Conservation (phyloP, 1,140 invertebrate genomes). For the Megalopta genalis region DNA sequence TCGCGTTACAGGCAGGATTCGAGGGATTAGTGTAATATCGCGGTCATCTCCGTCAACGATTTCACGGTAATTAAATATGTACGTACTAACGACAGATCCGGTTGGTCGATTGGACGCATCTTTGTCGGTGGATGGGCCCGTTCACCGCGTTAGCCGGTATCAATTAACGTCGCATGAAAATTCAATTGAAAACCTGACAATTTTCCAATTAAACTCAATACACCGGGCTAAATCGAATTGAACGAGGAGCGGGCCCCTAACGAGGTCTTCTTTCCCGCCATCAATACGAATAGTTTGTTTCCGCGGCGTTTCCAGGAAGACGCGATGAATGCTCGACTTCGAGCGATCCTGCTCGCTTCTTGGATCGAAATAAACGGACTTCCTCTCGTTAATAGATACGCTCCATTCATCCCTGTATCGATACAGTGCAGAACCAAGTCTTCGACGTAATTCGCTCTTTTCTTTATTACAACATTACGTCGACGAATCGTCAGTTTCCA, state of each 20-base stretch:
- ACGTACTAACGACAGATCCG: not conserved
- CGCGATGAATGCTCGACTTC: not conserved
- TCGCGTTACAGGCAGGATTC: no score
- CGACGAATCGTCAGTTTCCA: no score
- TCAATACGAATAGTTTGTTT: constrained; percentile 34
- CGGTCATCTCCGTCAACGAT: not conserved
- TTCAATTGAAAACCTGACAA: constrained; percentile 48
- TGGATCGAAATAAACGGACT: not conserved
- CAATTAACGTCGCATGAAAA: constrained; percentile 42
- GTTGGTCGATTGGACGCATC: not conserved
- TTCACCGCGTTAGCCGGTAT: not conserved
- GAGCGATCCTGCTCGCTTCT: not conserved
- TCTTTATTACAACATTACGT: no score
- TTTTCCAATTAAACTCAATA: constrained; percentile 49
- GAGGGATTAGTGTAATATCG: no score
- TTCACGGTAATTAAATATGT: not conserved
- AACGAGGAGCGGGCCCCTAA: constrained; percentile 19
- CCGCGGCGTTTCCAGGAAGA: constrained; percentile 45
- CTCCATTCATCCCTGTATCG: not conserved
- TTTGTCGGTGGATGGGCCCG: not conserved
- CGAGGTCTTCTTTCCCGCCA: constrained; percentile 32
- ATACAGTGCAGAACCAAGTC: no score
- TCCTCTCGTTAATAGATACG: not conserved
- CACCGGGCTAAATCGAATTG: constrained; percentile 34
- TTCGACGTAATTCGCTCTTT: no score